Percentiles rank a stretch among this genome's conserved stretches.
These are phyloP conservation scores for Corythornis madagascariensis DNA, from an alignment of 2,113 vertebrate genomes.

Conservation along the genomic window DNA sequence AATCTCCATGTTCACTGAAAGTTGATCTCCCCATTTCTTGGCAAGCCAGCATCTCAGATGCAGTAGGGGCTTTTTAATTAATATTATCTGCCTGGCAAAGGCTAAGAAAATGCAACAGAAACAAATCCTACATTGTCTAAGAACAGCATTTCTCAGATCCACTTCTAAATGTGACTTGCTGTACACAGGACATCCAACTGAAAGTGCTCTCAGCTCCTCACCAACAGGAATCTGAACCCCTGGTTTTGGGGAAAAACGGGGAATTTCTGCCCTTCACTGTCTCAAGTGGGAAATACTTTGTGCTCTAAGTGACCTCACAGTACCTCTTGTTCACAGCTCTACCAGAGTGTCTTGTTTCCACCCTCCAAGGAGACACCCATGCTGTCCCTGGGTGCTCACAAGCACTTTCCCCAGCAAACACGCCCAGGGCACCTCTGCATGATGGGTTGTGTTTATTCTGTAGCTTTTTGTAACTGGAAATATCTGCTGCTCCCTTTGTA, in stretches of 20 bases:
- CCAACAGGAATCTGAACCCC: not conserved
- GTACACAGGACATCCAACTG: not conserved
- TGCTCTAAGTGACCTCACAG: not conserved
- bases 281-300: not conserved
- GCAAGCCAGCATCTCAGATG: not conserved
- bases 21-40: slow-evolving; percentile 10
- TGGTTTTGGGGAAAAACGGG: not conserved
- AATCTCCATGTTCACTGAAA: slow-evolving; percentile 1
- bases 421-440: not conserved
- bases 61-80: not conserved
- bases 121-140: not conserved
- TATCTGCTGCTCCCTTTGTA: not conserved
- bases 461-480: not conserved
- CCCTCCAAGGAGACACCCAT: too few species aligned
- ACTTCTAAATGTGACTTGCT: not conserved
- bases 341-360: not conserved
- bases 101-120: not conserved
- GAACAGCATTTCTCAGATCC: not conserved
- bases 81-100: not conserved
- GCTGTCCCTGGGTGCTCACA: too few species aligned
- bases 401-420: too few species aligned
- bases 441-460: not conserved
- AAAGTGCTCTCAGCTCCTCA: not conserved
- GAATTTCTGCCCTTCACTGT: not conserved
- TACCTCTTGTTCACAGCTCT: not conserved